Percentiles rank a stretch among this genome's conserved stretches.
These are phyloP conservation scores for Thaumetopoea pityocampa DNA, from an alignment of 1,140 invertebrate species.

Conservation along the genomic window DNA sequence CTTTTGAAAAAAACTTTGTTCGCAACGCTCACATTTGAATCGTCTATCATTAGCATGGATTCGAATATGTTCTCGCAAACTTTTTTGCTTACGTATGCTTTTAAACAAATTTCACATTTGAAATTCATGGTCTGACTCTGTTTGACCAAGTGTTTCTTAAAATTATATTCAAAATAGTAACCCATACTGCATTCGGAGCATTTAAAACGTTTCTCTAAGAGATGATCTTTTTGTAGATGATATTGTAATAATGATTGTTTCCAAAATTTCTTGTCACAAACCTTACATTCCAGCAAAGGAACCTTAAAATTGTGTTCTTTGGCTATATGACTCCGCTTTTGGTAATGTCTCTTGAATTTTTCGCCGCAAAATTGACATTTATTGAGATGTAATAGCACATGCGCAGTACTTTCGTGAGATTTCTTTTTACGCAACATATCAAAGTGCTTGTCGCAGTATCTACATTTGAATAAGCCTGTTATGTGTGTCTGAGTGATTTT, in stretches of 20 bases:
- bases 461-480: slow-evolving; percentile 19
- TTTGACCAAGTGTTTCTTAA: slow-evolving; percentile 32
- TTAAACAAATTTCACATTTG: slow-evolving; percentile 71
- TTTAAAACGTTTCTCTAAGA: slow-evolving; percentile 13
- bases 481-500: slow-evolving; percentile 16
- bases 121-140: slow-evolving; percentile 80
- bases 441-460: slow-evolving; percentile 29
- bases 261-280: slow-evolving; percentile 1
- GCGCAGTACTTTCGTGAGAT: slow-evolving; percentile 26
- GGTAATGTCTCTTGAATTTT: neutral
- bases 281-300: slow-evolving; percentile 1
- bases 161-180: slow-evolving; percentile 31
- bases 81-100: slow-evolving; percentile 70
- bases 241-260: neutral
- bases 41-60: slow-evolving; percentile 65
- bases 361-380: slow-evolving; percentile 7
- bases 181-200: slow-evolving; percentile 46
- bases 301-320: slow-evolving; percentile 1
- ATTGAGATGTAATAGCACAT: neutral
- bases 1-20: slow-evolving; percentile 42
- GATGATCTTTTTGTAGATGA: slow-evolving; percentile 3
- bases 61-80: slow-evolving; percentile 67
- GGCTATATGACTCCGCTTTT: slow-evolving; percentile 1
- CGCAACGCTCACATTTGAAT: slow-evolving; percentile 57
- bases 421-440: slow-evolving; percentile 22